Conservation (phyloP, 2,888 invertebrate genomes). For the Chironomus riparius region DNA sequence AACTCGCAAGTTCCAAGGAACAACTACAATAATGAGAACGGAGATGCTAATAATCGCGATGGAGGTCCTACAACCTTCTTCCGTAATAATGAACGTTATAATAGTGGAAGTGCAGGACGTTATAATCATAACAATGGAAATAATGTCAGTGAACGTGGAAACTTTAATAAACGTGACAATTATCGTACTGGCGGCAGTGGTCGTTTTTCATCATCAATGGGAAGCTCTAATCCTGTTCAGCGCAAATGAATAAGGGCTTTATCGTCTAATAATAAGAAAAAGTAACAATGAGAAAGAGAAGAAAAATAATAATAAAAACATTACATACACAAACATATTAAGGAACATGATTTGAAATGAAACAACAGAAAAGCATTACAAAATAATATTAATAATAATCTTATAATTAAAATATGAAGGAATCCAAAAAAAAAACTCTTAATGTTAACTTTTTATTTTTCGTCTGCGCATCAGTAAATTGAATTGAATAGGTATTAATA, state of each 20-base stretch:
- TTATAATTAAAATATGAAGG: not conserved
- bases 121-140: not conserved
- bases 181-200: slow-evolving; percentile 21
- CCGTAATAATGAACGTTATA: slow-evolving; percentile 24
- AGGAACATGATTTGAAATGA: not conserved
- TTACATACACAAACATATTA: too few species aligned
- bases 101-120: not conserved
- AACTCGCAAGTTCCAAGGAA: not conserved
- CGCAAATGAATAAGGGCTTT: too few species aligned
- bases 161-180: slow-evolving; percentile 13
- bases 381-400: too few species aligned
- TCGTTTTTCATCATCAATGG: slow-evolving; percentile 12
- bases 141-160: not conserved
- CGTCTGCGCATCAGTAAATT: not conserved
- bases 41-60: slow-evolving; percentile 22
- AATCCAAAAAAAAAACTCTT: not conserved
- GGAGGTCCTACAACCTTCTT: slow-evolving; percentile 15
- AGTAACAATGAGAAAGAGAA: too few species aligned
- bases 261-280: too few species aligned
- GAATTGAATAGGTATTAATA: not conserved
- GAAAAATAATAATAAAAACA: too few species aligned
- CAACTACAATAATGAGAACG: slow-evolving; percentile 15
- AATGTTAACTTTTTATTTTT: not conserved
- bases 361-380: not conserved
- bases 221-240: not conserved